Base-by-base conservation (phyloP, 2,888 invertebrate genomes). In the Harpalus rubripes region DNA sequence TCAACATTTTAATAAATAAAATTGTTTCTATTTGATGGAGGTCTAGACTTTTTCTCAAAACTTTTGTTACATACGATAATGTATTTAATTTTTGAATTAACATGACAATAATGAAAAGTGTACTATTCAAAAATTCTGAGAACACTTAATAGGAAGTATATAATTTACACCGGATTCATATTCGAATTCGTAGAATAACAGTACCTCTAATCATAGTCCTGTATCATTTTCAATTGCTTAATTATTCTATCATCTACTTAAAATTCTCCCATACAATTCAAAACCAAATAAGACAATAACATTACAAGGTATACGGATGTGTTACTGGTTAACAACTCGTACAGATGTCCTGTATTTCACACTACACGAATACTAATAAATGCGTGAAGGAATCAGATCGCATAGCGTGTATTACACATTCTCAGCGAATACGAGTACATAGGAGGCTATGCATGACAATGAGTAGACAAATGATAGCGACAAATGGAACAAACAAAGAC, bases 301-400 rank as follows among this genome's bases (percentile, higher is more conserved):
- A 32, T 6, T 32, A 32, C 32, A 61, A 18, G 10, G 16, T 18
- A 61, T 61, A 61, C 61, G 61, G 18, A 61, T 56, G 56, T 56
- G 12, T 12, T 12, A 1, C 12, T 61, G 61, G n/a, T 16, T 15
- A 16, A 61, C 61, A 61, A 18, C 18, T 10, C 6, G 3, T 5
- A 32, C 32, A 32, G 32, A 32, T 32, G 32, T 32, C 32, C 32
- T 32, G 32, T 32, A 32, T 32, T 32, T 61, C 15, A 15, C 16
- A 61, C 61, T 18, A 61, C 18, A 61, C 18, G 61, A 15, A 61
- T 61, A 61, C 61, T 61, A 61, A 61, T 61, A 16, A 18, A 18
- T 61, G 61, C 61, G 61, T 61, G 61, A 61, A 61, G 18, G 18
- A 15, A 61, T 61, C 61, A 61, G 61, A 61, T 61, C 61, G 15